Conservation (phyloP, 2,113 vertebrate genomes). For the Pseudorasbora parva region DNA sequence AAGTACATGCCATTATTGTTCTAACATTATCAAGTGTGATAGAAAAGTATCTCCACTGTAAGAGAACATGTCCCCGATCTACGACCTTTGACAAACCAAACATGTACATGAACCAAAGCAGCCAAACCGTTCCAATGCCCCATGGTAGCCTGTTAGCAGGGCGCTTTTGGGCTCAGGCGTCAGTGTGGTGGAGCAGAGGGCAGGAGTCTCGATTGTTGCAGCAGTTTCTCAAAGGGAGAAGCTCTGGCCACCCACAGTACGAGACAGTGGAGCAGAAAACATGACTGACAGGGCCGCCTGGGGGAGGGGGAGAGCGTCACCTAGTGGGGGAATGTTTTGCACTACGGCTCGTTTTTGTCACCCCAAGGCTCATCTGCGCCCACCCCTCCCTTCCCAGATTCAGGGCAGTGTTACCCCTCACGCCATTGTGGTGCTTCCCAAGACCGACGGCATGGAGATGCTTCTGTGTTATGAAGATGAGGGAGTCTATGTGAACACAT, state of each 20-base stretch:
- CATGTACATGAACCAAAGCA: constrained; percentile 30
- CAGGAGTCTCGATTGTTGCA: constrained; percentile 76
- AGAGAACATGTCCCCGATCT: constrained; percentile 56
- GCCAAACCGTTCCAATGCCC: constrained; percentile 31
- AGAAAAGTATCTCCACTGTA: constrained; percentile 13
- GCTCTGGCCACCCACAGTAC: constrained; percentile 15
- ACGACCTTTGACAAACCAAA: constrained; percentile 63
- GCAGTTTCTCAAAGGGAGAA: constrained; percentile 73
- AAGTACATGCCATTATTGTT: neutral
- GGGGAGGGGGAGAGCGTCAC: constrained; percentile 26
- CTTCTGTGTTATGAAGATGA: constrained; percentile 99
- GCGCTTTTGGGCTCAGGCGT: constrained; percentile 19
- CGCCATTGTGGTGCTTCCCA: constrained; percentile 98
- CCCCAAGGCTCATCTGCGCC: constrained; percentile 60
- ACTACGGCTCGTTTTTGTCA: constrained; percentile 61
- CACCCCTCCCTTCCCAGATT: constrained; percentile 82
- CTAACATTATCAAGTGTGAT: neutral
- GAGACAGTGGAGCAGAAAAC: constrained; percentile 1
- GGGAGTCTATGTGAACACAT: constrained; percentile 98
- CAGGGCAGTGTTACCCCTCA: constrained; percentile 98
- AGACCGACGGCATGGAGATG: constrained; percentile 99
- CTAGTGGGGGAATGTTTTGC: constrained; percentile 59
- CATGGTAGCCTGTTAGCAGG: neutral
- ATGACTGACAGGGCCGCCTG: constrained; percentile 24
- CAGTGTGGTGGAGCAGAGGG: constrained; percentile 31